Conservation (phyloP, 2,797 vertebrate species). For the Cynodonichthys magdalenae region DNA sequence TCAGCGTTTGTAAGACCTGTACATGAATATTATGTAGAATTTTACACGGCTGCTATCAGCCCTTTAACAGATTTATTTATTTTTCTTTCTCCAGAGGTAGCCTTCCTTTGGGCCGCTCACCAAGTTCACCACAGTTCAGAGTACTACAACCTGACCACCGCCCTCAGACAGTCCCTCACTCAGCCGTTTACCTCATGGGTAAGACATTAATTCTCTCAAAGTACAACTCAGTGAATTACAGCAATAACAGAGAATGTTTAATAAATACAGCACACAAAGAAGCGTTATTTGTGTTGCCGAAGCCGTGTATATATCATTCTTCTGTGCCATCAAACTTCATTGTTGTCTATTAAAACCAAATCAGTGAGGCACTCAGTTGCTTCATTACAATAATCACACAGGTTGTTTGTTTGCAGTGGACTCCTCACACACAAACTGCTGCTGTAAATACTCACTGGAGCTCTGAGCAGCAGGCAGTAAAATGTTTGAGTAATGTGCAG, state of each 20-base stretch:
- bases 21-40: not conserved
- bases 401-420: slow-evolving; percentile 3
- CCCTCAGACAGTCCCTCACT: slow-evolving; percentile 88
- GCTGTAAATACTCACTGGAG: slow-evolving; percentile 1
- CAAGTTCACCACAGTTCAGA: slow-evolving; percentile 96
- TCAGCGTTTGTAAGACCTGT: not conserved
- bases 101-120: slow-evolving; percentile 93
- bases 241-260: not conserved
- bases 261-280: not conserved
- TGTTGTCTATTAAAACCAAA: slow-evolving; percentile 13
- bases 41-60: slow-evolving; percentile 11
- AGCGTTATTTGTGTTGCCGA: not conserved
- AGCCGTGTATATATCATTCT: not conserved
- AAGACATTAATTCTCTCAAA: slow-evolving; percentile 38
- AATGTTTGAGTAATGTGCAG: not conserved
- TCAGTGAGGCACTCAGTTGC: not conserved
- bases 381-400: slow-evolving; percentile 9
- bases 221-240: not conserved
- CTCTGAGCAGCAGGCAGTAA: slow-evolving; percentile 4
- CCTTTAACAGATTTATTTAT: slow-evolving; percentile 11
- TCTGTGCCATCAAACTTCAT: not conserved
- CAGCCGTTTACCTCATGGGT: slow-evolving; percentile 93
- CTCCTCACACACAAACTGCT: not conserved
- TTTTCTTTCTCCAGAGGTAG: slow-evolving; percentile 83
- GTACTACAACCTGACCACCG: slow-evolving; percentile 92